These are phyloP conservation scores for Tachysurus vachellii DNA, from an alignment of 2,113 vertebrate species.

Conservation along the genomic window DNA sequence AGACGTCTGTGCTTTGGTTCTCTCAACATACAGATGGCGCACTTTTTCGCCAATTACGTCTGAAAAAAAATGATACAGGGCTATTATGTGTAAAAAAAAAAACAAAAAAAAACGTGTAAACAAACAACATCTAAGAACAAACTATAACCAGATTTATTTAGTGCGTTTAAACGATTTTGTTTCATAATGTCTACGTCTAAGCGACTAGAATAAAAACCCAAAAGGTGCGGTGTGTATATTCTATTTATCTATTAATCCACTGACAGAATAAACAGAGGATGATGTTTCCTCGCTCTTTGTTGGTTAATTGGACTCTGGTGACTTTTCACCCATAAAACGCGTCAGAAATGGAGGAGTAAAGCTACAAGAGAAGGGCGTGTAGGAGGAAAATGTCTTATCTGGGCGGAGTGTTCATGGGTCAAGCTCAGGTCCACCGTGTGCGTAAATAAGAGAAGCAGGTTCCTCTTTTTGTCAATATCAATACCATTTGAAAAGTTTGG, in stretches of 20 bases:
- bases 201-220: background rate
- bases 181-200: background rate
- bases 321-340: background rate
- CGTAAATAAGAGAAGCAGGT: background rate
- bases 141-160: background rate
- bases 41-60: background rate
- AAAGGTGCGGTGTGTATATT: background rate
- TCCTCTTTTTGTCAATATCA: background rate
- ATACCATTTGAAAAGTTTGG: background rate
- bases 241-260: background rate
- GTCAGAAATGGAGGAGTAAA: background rate
- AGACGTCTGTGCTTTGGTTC: background rate
- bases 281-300: background rate
- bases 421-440: background rate
- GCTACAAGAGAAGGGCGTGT: background rate
- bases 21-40: background rate
- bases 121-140: no score
- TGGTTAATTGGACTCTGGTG: background rate
- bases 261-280: background rate
- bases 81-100: no score
- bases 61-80: background rate
- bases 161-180: background rate
- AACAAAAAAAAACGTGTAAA: no score
- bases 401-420: slow-evolving; percentile 8
- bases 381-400: background rate